A percentile compares a stretch with the other conserved stretches of the same genome.
Evolutionary conservation across 2,113 vertebrate genomes (phyloP).

Genomic region (Mobula birostris): DNA sequence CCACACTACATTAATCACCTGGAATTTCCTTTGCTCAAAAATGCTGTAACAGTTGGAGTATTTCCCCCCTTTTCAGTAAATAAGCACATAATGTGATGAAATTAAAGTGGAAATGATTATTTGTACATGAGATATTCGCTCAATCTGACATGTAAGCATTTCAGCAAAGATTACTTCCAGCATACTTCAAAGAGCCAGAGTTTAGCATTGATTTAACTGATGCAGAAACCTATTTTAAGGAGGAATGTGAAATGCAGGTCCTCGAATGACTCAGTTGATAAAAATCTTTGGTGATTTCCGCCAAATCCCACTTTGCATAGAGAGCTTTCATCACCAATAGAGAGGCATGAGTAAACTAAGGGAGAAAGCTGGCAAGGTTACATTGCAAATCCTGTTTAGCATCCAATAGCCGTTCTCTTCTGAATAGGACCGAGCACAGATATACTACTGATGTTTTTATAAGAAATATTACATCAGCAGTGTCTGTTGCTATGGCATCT

Average conservation of each 20-base stretch:
- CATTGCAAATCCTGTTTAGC: background rate
- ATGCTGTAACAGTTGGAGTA: background rate
- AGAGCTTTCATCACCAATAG: background rate
- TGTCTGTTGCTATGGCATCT: no score
- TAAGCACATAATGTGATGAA: background rate
- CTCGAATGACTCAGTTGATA: background rate
- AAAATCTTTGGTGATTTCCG: background rate
- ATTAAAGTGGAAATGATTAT: slow-evolving; percentile 6
- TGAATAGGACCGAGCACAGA: background rate
- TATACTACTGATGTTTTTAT: background rate
- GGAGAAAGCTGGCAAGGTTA: no score
- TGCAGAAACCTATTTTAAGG: background rate
- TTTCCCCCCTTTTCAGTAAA: background rate
- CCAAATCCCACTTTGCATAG: background rate
- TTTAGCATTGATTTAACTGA: background rate
- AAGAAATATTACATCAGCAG: background rate
- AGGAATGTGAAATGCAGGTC: background rate
- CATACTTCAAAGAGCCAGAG: background rate
- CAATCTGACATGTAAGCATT: background rate
- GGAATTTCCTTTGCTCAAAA: background rate
- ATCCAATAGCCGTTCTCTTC: no score
- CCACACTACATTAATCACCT: slow-evolving; percentile 6
- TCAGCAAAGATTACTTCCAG: background rate
- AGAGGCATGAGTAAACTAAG: background rate
- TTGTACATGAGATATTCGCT: background rate